Percentiles rank a stretch among this genome's conserved stretches.
These are phyloP conservation scores for Volucella inanis DNA, from an alignment of 2,888 invertebrate genomes.

Conservation along the genomic window DNA sequence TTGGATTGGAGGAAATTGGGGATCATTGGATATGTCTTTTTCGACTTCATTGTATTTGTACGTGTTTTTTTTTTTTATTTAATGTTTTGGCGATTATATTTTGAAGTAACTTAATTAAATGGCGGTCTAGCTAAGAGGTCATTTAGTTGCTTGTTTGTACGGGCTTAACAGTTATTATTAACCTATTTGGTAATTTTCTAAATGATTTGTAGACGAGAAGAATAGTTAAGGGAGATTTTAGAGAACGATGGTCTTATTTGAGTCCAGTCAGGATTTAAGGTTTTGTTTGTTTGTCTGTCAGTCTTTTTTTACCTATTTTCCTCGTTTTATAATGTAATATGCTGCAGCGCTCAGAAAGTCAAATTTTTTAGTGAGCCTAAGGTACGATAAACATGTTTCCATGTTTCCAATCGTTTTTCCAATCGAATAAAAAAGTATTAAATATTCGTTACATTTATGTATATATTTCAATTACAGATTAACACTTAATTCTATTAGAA, in stretches of 20 bases:
- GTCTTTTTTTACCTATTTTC: too few relatives aligned
- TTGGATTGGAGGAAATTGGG: conserved; percentile 4
- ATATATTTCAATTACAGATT: too few relatives aligned
- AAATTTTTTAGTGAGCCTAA: too few relatives aligned
- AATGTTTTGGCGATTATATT: conserved; percentile 63
- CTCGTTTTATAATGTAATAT: too few relatives aligned
- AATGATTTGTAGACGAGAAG: not conserved
- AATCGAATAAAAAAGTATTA: too few relatives aligned
- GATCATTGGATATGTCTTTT: conserved; percentile 4
- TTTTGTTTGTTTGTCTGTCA: not conserved
- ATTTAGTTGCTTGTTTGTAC: conserved; percentile 48
- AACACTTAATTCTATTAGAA: too few relatives aligned
- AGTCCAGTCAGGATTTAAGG: conserved; percentile 1
- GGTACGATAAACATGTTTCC: too few relatives aligned
- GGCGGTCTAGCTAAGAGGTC: conserved; percentile 52
- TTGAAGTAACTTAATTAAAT: conserved; percentile 68
- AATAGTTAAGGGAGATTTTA: not conserved
- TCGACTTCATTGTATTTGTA: conserved; percentile 12
- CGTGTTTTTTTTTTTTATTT: conserved; percentile 22
- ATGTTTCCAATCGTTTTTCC: too few relatives aligned
- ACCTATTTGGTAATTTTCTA: conserved; percentile 31
- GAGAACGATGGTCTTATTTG: not conserved
- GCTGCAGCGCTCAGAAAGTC: too few relatives aligned
- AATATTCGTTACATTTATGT: too few relatives aligned
- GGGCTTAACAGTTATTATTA: conserved; percentile 49